These are phyloP conservation scores for Alexandromys oeconomus DNA, from an alignment of 2,797 vertebrate genomes.

Conservation along the genomic window DNA sequence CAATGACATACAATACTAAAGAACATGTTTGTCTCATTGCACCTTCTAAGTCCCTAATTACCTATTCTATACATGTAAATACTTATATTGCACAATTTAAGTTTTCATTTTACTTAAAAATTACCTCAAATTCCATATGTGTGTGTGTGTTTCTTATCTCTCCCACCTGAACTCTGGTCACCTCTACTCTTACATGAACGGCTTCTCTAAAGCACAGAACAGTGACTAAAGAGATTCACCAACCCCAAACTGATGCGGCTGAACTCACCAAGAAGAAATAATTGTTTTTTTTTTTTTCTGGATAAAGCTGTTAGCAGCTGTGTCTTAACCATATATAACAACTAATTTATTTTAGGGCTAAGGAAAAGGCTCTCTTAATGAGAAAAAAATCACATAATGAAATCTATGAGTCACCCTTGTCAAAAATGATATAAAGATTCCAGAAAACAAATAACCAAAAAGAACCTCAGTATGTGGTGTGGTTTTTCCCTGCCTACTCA, in stretches of 20 bases:
- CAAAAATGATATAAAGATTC: conserved; percentile 63
- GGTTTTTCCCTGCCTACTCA: conserved; percentile 71
- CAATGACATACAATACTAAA: conserved; percentile 34
- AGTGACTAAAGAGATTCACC: conserved; percentile 31
- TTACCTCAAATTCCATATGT: neutral
- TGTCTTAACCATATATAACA: neutral
- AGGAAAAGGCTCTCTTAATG: conserved; percentile 71
- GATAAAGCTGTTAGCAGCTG: conserved; percentile 26
- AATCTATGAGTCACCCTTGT: conserved; percentile 83
- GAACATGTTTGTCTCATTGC: neutral
- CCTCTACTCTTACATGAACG: neutral
- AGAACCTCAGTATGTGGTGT: conserved; percentile 72
- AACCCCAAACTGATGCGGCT: conserved; percentile 28
- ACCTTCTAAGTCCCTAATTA: conserved; percentile 43
- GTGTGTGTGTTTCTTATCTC: neutral
- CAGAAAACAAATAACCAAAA: conserved; percentile 72
- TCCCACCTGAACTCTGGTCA: neutral
- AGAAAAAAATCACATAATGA: conserved; percentile 81
- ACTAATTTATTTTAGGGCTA: conserved; percentile 15
- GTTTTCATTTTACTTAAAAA: conserved; percentile 63
- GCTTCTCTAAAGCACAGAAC: neutral
- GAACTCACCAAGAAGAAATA: neutral
- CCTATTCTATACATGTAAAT: conserved; percentile 15
- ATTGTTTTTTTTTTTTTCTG: neutral
- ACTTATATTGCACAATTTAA: conserved; percentile 41